Conservation (phyloP, 2,888 invertebrate species). For the Desoria tigrina region DNA sequence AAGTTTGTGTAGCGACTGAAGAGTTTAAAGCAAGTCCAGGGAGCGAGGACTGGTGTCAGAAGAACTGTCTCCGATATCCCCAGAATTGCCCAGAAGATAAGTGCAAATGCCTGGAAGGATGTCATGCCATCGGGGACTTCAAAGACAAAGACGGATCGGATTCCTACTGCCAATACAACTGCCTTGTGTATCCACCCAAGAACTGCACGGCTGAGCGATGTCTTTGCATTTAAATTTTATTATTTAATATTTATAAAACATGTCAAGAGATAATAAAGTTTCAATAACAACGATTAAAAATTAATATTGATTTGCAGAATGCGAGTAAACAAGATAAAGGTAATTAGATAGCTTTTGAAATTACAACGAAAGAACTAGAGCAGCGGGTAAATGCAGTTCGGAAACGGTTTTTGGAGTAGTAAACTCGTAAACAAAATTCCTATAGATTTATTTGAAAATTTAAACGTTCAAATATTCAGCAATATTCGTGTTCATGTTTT, state of each 20-base stretch:
- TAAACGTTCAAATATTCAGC: no score
- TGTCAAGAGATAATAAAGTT: not conserved
- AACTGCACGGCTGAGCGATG: constrained; percentile 71
- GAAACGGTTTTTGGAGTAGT: no score
- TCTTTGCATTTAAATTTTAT: constrained; percentile 66
- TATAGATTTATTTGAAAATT: no score
- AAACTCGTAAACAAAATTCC: no score
- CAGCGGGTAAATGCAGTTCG: no score
- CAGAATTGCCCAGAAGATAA: constrained; percentile 77
- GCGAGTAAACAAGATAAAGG: no score
- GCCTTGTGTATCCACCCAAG: constrained; percentile 73
- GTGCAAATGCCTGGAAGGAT: constrained; percentile 76
- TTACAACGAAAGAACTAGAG: no score
- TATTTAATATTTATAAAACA: no score
- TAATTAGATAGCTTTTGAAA: no score
- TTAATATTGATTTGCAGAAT: no score
- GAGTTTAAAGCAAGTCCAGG: constrained; percentile 70
- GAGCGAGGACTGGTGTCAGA: constrained; percentile 80
- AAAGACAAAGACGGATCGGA: constrained; percentile 72
- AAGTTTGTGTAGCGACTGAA: constrained; percentile 72
- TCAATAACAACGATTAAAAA: no score
- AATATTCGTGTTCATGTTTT: no score
- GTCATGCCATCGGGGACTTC: constrained; percentile 77
- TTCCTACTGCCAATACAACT: constrained; percentile 81
- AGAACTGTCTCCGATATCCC: constrained; percentile 81